Evolutionary conservation across 2,113 vertebrate genomes (phyloP).

Genomic region (Anolis carolinensis): DNA sequence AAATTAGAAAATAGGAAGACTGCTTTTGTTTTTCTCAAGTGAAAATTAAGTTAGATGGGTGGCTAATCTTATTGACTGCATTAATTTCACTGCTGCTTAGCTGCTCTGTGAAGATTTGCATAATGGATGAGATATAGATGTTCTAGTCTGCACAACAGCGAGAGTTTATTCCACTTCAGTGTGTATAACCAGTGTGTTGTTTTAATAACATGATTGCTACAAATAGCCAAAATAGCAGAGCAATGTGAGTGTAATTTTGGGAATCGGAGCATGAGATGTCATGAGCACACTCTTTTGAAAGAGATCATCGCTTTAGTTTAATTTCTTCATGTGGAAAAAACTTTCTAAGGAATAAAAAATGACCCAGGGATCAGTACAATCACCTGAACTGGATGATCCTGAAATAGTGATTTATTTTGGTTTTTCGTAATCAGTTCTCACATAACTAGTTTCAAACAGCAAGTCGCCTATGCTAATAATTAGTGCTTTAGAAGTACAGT

Average conservation of each 20-base stretch:
- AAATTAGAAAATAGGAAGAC: conserved; percentile 43
- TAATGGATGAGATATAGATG: conserved; percentile 69
- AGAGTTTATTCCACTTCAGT: conserved; percentile 61
- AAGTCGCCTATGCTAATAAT: too few species aligned
- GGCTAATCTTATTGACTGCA: conserved; percentile 50
- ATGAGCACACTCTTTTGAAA: not conserved
- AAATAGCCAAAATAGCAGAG: conserved; percentile 43
- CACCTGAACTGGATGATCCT: not conserved
- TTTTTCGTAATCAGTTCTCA: not conserved
- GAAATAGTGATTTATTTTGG: not conserved
- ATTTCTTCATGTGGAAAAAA: not conserved
- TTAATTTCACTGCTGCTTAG: conserved; percentile 58
- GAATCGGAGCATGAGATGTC: conserved; percentile 27
- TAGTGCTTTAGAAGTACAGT: too few species aligned
- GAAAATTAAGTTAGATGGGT: conserved; percentile 61
- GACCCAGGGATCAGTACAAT: not conserved
- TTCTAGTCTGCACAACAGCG: conserved; percentile 47
- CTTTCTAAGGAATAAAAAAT: not conserved
- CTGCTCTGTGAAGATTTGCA: conserved; percentile 69
- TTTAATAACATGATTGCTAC: conserved; percentile 56
- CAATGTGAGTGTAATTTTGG: conserved; percentile 18
- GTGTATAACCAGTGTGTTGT: conserved; percentile 60
- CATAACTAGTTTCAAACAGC: not conserved
- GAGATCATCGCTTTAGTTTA: not conserved
- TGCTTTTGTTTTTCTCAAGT: conserved; percentile 48